Evolutionary conservation across 2,888 invertebrate species (phyloP), one percentile per base, ranked within the genome.

Genomic region (Stramonita haemastoma): DNA sequence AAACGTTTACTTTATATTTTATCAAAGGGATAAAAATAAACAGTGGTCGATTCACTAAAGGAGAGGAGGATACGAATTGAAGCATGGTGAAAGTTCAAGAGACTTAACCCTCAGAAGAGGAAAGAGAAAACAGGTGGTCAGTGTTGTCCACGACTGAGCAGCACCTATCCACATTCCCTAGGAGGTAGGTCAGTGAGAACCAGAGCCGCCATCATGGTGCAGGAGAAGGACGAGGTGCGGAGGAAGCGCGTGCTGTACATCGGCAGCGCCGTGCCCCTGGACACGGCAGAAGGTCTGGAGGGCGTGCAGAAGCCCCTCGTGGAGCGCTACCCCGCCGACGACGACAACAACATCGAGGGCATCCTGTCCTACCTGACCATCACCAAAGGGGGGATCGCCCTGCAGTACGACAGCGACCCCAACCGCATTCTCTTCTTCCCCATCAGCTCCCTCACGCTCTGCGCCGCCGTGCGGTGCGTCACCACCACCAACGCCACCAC

Each of bases 331-430:
- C 94, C 94, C 0, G 91, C 92, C 17, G 93, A 93, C 22, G 92
- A 93, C 57, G 93, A 93, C 26, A 90, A 92, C 2, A 91, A 92
- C 22, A 93, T 95, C 34, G 91, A 94, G 79, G 96, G 96, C 0
- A 94, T 96, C 46, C 94, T 95, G 88, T 98, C 99, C 93, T 99
- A 99, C 98, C 97, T 99, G 89, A 98, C 98, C 93, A 98, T 99
- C 88, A 99, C 99, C 98, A 98, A 98, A 92, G 99, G 99, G 96
- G 99, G 99, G 87, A 97, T 99, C 92, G 95, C 96, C 88, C 92
- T 99, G 92, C 99, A 99, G 96, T 99, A 99, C 96, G 98, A 99
- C 0, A 93, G 92, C 56, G 95, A 95, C 86, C 90, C 92, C 5
- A 92, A 92, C 57, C 93, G 93, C n/a, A 93, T 94, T 8, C 93